phyloP scores from a whole-genome alignment of 2,888 invertebrate species.

The Cyclophora albipunctata region DNA sequence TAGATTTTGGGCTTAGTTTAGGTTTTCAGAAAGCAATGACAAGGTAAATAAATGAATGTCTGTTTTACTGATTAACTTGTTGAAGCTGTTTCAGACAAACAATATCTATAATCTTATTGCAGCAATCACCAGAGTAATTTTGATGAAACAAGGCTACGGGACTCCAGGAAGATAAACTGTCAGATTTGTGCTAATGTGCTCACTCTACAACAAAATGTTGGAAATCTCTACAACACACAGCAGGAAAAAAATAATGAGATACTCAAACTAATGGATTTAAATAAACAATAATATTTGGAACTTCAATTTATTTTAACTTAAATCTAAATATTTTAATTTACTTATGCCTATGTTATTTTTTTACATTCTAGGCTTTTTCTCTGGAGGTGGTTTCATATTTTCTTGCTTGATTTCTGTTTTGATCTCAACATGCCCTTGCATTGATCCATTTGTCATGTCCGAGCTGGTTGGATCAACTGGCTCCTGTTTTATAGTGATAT shows the following conservation, averaged over 20 bases:
- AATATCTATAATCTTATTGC: too few species aligned
- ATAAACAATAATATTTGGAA: background rate
- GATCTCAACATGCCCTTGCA: constrained; percentile 68
- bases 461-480: constrained; percentile 59
- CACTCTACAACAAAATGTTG: constrained; percentile 39
- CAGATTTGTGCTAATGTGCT: constrained; percentile 43
- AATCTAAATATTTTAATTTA: constrained; percentile 2
- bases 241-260: constrained; percentile 44
- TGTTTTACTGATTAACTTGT: background rate
- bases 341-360: constrained; percentile 1
- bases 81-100: too few species aligned
- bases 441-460: constrained; percentile 60
- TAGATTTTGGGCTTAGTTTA: constrained; percentile 75
- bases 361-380: constrained; percentile 83
- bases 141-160: constrained; percentile 10
- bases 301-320: background rate
- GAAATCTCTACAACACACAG: constrained; percentile 49
- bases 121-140: too few species aligned
- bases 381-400: constrained; percentile 90
- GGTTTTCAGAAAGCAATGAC: constrained; percentile 47
- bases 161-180: constrained; percentile 50
- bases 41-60: constrained; percentile 16
- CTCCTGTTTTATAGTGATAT: constrained; percentile 67
- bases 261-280: constrained; percentile 8
- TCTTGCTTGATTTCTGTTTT: constrained; percentile 83